Evolutionary conservation across 2,113 vertebrate species (phyloP).

Genomic region (Corythornis vintsioides): DNA sequence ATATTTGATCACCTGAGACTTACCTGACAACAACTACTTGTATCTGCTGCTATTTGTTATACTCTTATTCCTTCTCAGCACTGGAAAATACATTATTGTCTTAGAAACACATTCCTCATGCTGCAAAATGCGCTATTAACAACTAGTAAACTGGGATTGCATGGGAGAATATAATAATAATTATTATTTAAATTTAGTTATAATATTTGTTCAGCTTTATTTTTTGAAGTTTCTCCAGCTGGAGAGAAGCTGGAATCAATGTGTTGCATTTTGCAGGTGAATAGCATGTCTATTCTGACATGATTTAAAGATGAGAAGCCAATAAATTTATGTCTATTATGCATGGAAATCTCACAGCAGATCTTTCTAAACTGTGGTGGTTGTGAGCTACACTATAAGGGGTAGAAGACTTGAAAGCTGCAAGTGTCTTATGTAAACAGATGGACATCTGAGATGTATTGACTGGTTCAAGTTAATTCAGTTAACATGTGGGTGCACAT

Average conservation of each 20-base stretch:
- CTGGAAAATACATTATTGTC: conserved; percentile 32
- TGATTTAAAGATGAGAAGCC: conserved; percentile 25
- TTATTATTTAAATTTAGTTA: not conserved
- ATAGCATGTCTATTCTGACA: conserved; percentile 23
- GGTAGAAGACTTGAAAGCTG: conserved; percentile 47
- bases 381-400: conserved; percentile 26
- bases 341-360: conserved; percentile 20
- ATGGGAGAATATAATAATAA: not conserved
- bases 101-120: conserved; percentile 58
- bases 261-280: conserved; percentile 32
- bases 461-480: conserved; percentile 58
- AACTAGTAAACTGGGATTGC: conserved; percentile 53
- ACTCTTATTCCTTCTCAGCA: not conserved
- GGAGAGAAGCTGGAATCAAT: conserved; percentile 15
- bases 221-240: conserved; percentile 1
- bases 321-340: conserved; percentile 40
- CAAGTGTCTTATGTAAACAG: conserved; percentile 66
- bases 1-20: conserved; percentile 32
- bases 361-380: conserved; percentile 45
- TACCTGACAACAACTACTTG: conserved; percentile 52
- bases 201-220: conserved; percentile 42
- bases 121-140: conserved; percentile 39
- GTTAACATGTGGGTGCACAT: conserved; percentile 53
- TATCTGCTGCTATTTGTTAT: conserved; percentile 46
- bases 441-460: conserved; percentile 45